Conservation (phyloP, 1,140 invertebrate genomes). For the Drosophila bifasciata region DNA sequence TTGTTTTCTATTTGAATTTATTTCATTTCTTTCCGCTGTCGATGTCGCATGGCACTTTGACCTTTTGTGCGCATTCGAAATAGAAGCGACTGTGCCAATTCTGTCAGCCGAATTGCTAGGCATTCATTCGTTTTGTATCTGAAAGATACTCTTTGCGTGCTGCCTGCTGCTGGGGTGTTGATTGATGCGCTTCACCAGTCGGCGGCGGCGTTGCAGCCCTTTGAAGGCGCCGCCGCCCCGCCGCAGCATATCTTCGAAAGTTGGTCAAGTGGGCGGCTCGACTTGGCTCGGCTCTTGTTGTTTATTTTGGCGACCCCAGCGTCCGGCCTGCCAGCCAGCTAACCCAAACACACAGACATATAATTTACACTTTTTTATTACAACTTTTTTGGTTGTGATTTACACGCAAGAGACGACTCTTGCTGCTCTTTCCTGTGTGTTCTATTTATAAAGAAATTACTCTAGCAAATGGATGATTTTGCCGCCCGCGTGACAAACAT, state of each 20-base stretch:
- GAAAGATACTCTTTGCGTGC: constrained; percentile 41
- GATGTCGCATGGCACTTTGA: constrained; percentile 56
- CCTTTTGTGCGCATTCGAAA: constrained; percentile 68
- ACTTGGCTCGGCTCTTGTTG: constrained; percentile 42
- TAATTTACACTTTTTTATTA: constrained; percentile 2
- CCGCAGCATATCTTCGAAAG: constrained; percentile 52
- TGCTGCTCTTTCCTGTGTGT: constrained; percentile 7
- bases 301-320: constrained; percentile 65
- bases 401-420: neutral
- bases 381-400: constrained; percentile 1
- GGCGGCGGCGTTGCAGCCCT: constrained; percentile 38
- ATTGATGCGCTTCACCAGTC: constrained; percentile 74
- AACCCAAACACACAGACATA: neutral
- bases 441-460: constrained; percentile 15
- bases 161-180: constrained; percentile 39
- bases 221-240: constrained; percentile 64
- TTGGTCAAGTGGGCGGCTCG: constrained; percentile 76
- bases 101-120: constrained; percentile 58
- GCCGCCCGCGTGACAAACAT: constrained; percentile 29
- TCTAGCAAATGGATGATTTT: neutral
- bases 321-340: constrained; percentile 8
- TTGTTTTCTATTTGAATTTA: constrained; percentile 8
- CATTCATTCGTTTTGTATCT: constrained; percentile 45
- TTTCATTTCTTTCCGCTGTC: constrained; percentile 40
- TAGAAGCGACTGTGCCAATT: constrained; percentile 75